Base-by-base conservation (phyloP, 2,113 vertebrate genomes). In the Scatophagus argus region DNA sequence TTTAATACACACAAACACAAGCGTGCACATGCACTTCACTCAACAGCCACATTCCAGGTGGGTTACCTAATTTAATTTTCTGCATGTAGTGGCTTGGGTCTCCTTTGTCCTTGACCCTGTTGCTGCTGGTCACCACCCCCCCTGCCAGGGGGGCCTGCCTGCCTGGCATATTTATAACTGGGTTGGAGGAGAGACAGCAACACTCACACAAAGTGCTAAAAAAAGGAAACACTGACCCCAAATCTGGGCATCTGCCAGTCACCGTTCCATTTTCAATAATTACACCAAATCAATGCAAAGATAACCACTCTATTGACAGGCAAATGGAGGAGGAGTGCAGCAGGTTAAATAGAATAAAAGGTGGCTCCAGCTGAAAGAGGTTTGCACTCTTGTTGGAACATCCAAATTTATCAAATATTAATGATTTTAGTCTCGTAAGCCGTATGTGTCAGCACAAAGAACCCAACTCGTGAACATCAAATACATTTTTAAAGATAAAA, bases 41-140 rank as follows among this genome's bases (percentile, higher is more conserved):
- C 76, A 89, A 61, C 85, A 70, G 70, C 87, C 44, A 68, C 86
- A 91, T 91, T 93, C 90, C 90, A 89, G 79, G 83, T 83, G 79
- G 79, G 83, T 88, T 85, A 74, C 19, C 84, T 91, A 88, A 94
- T 92, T 92, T 74, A 74, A 91, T 93, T 91, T 91, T 90, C 79
- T 60, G 64, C 73, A 55, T 90, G 66, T 81, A 71, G 76, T 83
- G 63, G 83, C 63, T 70, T 70, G 60, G 77, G 74, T 66, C 71
- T 46, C 55, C 62, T 79, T 81, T 83, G 90, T 89, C 90, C 90
- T 91, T 93, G 91, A 93, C 89, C 87, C 71, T 8, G 39, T 17
- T 79, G 81, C 83, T 77, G 51, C 71, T 71, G 86, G 82, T 78
- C 84, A 63, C 59, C 68, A 52, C 74, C 51, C 67, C 67, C 66